Base-by-base conservation (phyloP, 2,888 invertebrate species). In the Drosophila quinaria region DNA sequence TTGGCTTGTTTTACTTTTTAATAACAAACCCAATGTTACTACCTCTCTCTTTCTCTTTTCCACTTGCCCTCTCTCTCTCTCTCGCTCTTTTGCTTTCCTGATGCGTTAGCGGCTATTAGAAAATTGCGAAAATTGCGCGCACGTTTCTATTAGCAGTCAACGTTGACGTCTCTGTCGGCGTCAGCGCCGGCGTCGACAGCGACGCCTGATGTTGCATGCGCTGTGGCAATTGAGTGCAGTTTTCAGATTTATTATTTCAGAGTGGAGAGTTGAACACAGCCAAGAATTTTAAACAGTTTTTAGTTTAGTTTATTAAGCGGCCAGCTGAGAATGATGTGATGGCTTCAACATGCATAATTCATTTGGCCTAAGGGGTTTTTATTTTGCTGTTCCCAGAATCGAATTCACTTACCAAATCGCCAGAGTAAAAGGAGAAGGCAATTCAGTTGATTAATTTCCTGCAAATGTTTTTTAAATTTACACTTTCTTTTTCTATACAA, bases 71-170 rank as follows among this genome's bases (percentile, higher is more conserved):
- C 13, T 13, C 39, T 39, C 13, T 13, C 39, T 39, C 6, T 39
- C 22, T 15, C 19, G 9, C 29, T 35, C 31, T 9, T 19, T 17
- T 2, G 13, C 51, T 51, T 11, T 10, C 41, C 29, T 39, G 46
- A 68, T 66, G 77, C 77, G 69, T 86, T 80, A 81, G 71, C 80
- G 67, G 78, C 86, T 89, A 86, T 88, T 86, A 87, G 86, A 87
- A 87, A 86, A 87, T 86, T 89, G 87, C 78, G 84, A 87, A 87
- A 86, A 88, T 87, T 89, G 86, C 87, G 81, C 76, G 69, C 86
- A 87, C 89, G 87, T 89, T 89, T 81, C 71, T 35, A 64, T 25
- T 47, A 47, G 51, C 67, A 65, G 46, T 47, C 50, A 6, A 31
- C 55, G 47, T 13, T 19, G 51, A 22, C 17, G 31, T 46, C 15